phyloP scores from a whole-genome alignment of 2,113 vertebrate genomes.

The Podarcis muralis region DNA sequence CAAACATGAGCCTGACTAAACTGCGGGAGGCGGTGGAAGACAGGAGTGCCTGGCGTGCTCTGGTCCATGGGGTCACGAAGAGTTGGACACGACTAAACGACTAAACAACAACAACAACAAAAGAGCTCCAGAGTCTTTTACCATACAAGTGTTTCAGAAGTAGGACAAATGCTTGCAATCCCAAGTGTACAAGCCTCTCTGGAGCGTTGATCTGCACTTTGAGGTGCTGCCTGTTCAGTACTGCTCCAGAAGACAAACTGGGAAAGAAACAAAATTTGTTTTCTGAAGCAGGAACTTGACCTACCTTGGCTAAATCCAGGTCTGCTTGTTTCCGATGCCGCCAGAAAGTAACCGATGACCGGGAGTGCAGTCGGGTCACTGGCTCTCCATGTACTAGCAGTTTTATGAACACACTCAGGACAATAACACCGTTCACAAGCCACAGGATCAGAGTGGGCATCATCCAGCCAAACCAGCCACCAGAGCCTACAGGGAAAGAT shows the following conservation, averaged over 20 bases:
- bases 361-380: constrained; percentile 90
- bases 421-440: constrained; percentile 92
- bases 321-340: constrained; percentile 96
- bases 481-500: constrained; percentile 60
- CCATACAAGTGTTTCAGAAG: not conserved
- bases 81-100: too few species aligned
- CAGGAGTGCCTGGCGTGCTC: too few species aligned
- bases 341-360: constrained; percentile 93
- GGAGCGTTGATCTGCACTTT: not conserved
- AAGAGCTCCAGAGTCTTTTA: not conserved
- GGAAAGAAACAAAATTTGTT: not conserved
- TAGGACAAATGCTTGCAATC: not conserved
- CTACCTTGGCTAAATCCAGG: constrained; percentile 88
- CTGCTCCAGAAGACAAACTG: not conserved
- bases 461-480: constrained; percentile 91
- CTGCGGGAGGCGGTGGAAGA: too few species aligned
- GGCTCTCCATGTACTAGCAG: constrained; percentile 95
- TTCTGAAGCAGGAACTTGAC: not conserved
- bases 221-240: not conserved
- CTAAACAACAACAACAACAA: too few species aligned
- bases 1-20: too few species aligned
- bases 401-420: constrained; percentile 92
- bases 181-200: not conserved
- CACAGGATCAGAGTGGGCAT: constrained; percentile 93
- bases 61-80: too few species aligned